phyloP scores from a whole-genome alignment of 2,888 invertebrate genomes.

The Tetranychus truncatus region DNA sequence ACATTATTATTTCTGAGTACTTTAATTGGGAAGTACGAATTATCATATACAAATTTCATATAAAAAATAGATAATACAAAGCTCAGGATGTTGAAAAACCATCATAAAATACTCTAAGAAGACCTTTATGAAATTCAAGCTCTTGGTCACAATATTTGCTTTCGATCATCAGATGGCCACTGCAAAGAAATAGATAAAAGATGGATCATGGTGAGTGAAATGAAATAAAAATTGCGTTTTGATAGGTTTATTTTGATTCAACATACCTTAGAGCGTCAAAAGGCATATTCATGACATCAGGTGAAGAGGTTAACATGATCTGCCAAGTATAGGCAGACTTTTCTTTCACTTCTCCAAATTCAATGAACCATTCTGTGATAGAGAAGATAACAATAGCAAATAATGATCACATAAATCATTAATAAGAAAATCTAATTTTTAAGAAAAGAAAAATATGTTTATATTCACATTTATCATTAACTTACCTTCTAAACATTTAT shows the following conservation, averaged over 20 bases:
- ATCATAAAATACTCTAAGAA: not conserved
- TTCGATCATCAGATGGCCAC: not conserved
- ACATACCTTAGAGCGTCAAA: not conserved
- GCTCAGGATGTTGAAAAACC: not conserved
- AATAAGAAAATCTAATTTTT: not conserved
- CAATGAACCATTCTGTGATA: not conserved
- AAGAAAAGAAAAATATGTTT: not conserved
- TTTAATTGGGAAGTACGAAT: too few relatives aligned
- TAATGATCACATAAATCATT: not conserved
- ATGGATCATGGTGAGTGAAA: not conserved
- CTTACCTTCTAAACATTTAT: not conserved
- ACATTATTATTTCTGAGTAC: too few relatives aligned
- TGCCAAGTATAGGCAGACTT: not conserved
- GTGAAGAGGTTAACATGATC: not conserved
- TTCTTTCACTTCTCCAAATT: not conserved
- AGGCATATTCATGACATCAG: not conserved
- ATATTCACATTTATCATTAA: not conserved
- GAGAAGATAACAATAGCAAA: not conserved
- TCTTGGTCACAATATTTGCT: not conserved
- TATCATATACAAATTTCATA: not conserved
- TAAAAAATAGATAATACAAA: not conserved
- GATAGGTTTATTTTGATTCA: not conserved
- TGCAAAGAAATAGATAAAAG: not conserved
- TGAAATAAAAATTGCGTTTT: not conserved
- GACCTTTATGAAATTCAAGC: not conserved